Conservation (phyloP, 1,140 invertebrate species). For the Thereuonema tuberculata region DNA sequence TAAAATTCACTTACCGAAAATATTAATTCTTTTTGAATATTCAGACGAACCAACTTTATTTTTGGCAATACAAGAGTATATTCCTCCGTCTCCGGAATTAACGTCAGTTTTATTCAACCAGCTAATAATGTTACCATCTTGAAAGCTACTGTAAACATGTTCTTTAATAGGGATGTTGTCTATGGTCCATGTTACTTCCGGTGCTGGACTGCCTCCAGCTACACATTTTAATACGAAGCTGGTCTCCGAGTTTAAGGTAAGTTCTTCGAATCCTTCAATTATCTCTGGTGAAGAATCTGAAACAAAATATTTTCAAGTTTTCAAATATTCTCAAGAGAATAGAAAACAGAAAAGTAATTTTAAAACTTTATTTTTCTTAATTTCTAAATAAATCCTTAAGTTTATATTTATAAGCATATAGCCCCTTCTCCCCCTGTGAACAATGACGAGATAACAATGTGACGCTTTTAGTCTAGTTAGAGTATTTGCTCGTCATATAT, state of each 20-base stretch:
- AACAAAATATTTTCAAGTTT: no score
- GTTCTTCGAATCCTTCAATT: background rate
- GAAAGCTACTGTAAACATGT: no score
- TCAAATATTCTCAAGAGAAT: no score
- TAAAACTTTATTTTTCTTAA: background rate
- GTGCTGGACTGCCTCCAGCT: background rate
- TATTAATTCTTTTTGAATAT: conserved; percentile 73
- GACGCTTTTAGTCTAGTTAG: no score
- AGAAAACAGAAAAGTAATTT: background rate
- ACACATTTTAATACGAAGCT: background rate
- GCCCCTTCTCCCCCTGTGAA: no score
- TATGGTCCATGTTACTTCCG: background rate
- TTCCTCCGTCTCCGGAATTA: conserved; percentile 77
- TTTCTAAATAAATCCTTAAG: no score
- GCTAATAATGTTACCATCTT: conserved; percentile 75
- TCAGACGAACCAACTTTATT: conserved; percentile 60
- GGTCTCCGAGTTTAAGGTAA: background rate
- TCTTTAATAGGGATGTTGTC: no score
- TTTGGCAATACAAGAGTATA: conserved; percentile 72
- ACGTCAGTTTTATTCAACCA: conserved; percentile 84
- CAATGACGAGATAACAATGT: no score
- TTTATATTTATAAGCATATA: no score
- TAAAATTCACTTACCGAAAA: conserved; percentile 40
- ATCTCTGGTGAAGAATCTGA: background rate
- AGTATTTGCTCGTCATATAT: no score